These are phyloP conservation scores for Natator depressus DNA, from an alignment of 2,113 vertebrate genomes.

Conservation along the genomic window DNA sequence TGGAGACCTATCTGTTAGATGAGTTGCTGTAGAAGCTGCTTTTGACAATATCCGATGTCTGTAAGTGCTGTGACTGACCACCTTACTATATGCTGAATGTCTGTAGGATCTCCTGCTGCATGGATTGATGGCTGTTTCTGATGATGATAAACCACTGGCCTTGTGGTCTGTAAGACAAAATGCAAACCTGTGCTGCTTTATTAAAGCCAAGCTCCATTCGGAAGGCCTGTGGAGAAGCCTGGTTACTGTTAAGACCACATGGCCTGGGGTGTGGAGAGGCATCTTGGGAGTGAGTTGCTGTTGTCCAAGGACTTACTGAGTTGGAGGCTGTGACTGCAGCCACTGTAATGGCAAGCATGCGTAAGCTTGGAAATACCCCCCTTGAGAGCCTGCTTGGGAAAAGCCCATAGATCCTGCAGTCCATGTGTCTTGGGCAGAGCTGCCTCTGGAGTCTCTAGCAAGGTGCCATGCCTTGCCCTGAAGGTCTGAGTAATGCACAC, in stretches of 20 bases:
- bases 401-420: no score
- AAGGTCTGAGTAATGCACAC: no score
- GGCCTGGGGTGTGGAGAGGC: neutral
- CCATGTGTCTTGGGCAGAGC: neutral
- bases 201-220: neutral
- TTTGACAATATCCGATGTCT: neutral
- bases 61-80: neutral
- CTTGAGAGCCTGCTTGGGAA: no score
- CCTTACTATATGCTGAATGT: neutral
- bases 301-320: neutral
- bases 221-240: neutral
- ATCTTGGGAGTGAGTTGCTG: neutral
- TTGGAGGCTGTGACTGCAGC: fast-evolving
- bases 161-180: neutral
- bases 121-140: slow-evolving; percentile 36
- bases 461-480: neutral
- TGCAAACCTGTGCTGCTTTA: neutral
- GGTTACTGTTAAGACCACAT: neutral
- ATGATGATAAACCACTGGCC: slow-evolving; percentile 44
- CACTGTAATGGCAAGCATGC: neutral
- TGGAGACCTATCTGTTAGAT: neutral
- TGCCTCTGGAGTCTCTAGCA: neutral
- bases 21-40: neutral
- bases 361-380: neutral
- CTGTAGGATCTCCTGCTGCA: slow-evolving; percentile 50